phyloP scores from a whole-genome alignment of 2,113 vertebrate species.

The Pterophyllum scalare region DNA sequence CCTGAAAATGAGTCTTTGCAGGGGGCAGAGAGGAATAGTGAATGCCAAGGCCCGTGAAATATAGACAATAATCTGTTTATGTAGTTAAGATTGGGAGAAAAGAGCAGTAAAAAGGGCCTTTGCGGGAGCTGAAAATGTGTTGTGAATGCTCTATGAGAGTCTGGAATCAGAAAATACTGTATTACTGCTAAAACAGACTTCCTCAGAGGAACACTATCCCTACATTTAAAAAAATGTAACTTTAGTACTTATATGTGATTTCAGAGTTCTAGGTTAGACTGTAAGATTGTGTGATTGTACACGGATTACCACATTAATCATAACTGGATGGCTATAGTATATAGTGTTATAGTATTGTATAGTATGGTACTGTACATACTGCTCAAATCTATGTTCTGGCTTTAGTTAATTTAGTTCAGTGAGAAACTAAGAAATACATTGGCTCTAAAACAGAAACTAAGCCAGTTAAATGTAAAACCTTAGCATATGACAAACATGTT shows the following conservation, averaged over 20 bases:
- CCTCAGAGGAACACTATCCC: background rate
- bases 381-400: too few species aligned
- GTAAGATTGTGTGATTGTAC: too few species aligned
- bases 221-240: background rate
- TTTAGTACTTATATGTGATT: background rate
- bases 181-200: background rate
- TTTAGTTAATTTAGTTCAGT: background rate
- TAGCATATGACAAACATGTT: background rate
- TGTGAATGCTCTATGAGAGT: constrained; percentile 5
- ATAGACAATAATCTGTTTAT: constrained; percentile 59
- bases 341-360: too few species aligned
- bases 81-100: constrained; percentile 36
- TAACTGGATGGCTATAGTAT: too few species aligned
- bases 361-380: too few species aligned
- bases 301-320: too few species aligned
- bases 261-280: too few species aligned
- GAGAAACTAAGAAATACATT: background rate
- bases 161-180: background rate
- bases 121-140: constrained; percentile 29
- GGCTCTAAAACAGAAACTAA: background rate
- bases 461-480: background rate
- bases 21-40: constrained; percentile 35
- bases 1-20: constrained; percentile 57
- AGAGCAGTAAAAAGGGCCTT: constrained; percentile 27
- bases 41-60: constrained; percentile 59